Conservation (phyloP, 2,888 invertebrate genomes). For the Torymus aiolomorphi region DNA sequence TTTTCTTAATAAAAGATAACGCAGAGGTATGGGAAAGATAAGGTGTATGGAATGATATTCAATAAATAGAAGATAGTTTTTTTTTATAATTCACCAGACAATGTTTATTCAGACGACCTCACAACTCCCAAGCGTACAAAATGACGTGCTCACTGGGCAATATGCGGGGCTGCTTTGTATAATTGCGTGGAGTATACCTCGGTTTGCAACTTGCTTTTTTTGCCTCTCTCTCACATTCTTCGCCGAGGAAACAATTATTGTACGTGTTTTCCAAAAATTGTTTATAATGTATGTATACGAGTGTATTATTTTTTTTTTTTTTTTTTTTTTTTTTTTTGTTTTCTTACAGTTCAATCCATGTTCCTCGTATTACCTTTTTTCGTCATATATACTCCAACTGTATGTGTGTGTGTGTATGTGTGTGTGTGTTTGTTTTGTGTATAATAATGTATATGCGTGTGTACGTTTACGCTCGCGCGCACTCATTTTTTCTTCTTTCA, state of each 20-base stretch:
- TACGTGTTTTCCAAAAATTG: constrained; percentile 64
- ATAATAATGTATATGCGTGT: constrained; percentile 45
- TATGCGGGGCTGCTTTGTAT: constrained; percentile 74
- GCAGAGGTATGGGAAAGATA: constrained; percentile 19
- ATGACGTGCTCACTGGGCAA: constrained; percentile 80
- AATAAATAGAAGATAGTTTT: constrained; percentile 72
- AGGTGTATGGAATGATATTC: constrained; percentile 37
- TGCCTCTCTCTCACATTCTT: constrained; percentile 61
- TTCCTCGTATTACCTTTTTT: constrained; percentile 13
- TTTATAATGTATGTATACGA: constrained; percentile 46
- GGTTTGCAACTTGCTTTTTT: constrained; percentile 56
- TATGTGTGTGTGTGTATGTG: constrained; percentile 16
- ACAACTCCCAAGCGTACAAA: constrained; percentile 86
- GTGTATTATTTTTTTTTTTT: no score
- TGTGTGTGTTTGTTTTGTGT: constrained; percentile 13
- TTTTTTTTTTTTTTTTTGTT: no score
- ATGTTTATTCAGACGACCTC: constrained; percentile 86
- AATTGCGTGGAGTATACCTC: constrained; percentile 63
- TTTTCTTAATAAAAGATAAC: no score
- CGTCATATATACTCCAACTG: constrained; percentile 51
- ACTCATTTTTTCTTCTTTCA: constrained; percentile 52
- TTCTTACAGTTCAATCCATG: no score
- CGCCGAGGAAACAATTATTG: constrained; percentile 72
- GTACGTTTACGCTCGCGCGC: constrained; percentile 49
- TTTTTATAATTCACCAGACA: constrained; percentile 78